A percentile compares a stretch with the other conserved stretches of the same genome.
Conservation (phyloP, 2,888 invertebrate species). For the Hyposoter didymator region DNA sequence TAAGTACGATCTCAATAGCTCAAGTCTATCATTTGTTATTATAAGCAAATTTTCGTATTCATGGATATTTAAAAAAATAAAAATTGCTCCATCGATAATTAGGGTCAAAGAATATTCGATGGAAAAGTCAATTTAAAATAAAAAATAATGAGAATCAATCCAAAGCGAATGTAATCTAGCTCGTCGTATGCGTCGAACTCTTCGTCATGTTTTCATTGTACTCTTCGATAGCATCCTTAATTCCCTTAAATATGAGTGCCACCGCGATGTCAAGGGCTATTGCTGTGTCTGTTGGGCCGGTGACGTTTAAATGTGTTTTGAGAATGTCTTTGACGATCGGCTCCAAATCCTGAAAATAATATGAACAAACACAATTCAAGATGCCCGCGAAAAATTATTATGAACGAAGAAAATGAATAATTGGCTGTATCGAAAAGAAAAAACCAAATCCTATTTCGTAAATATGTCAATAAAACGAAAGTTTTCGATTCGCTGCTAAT, state of each 20-base stretch:
- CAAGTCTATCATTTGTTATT: neutral
- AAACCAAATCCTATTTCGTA: too few species aligned
- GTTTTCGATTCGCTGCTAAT: too few species aligned
- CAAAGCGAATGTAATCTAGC: neutral
- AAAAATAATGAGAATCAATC: neutral
- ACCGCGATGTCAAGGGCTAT: conserved; percentile 82
- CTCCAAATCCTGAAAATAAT: conserved; percentile 40
- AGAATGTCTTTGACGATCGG: conserved; percentile 46
- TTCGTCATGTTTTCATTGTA: neutral
- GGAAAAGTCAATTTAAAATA: neutral
- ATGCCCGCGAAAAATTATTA: neutral
- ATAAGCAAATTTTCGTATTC: neutral
- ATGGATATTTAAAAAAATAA: neutral
- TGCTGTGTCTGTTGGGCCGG: conserved; percentile 82
- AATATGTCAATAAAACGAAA: too few species aligned
- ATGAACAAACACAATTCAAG: conserved; percentile 4
- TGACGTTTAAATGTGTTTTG: conserved; percentile 80
- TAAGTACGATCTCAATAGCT: neutral
- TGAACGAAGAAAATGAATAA: neutral
- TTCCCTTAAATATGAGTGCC: conserved; percentile 76
- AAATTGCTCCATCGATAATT: neutral
- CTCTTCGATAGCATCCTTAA: conserved; percentile 46
- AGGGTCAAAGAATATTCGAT: neutral
- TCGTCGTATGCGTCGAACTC: neutral
- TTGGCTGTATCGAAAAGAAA: neutral